A percentile compares a stretch with the other conserved stretches of the same genome.
phyloP scores from a whole-genome alignment of 2,888 invertebrate species.

The Parapristionchus giblindavisi region DNA sequence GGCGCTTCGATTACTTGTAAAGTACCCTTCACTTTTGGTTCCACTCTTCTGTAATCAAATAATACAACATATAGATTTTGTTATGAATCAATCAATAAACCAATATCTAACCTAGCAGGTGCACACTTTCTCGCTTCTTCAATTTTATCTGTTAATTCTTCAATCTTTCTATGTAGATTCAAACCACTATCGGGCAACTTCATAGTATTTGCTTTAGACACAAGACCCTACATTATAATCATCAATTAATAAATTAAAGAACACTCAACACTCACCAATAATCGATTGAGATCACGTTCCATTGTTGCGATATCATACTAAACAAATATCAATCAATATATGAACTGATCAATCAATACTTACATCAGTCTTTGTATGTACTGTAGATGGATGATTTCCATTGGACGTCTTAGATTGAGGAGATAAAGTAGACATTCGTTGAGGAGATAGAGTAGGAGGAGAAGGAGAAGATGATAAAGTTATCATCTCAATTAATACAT shows the following conservation, averaged over 20 bases:
- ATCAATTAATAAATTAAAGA: background rate
- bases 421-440: background rate
- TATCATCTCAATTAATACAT: too few species aligned
- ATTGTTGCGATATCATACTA: conserved; percentile 16
- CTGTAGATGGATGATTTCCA: conserved; percentile 3
- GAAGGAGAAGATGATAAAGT: background rate
- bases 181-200: conserved; percentile 29
- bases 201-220: background rate
- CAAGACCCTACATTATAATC: background rate
- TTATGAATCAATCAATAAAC: background rate
- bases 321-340: background rate
- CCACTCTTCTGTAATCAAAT: conserved; percentile 12
- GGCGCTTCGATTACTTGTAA: background rate
- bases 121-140: conserved; percentile 19
- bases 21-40: background rate
- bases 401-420: background rate
- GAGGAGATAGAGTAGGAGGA: background rate
- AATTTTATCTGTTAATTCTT: conserved; percentile 3
- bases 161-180: conserved; percentile 16
- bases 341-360: background rate
- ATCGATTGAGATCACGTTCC: conserved; percentile 6
- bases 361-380: background rate
- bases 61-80: background rate
- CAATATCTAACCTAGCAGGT: conserved; percentile 9
- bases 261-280: background rate